phyloP scores from a whole-genome alignment of 1,140 invertebrate genomes.

The Neodiprion fabricii region DNA sequence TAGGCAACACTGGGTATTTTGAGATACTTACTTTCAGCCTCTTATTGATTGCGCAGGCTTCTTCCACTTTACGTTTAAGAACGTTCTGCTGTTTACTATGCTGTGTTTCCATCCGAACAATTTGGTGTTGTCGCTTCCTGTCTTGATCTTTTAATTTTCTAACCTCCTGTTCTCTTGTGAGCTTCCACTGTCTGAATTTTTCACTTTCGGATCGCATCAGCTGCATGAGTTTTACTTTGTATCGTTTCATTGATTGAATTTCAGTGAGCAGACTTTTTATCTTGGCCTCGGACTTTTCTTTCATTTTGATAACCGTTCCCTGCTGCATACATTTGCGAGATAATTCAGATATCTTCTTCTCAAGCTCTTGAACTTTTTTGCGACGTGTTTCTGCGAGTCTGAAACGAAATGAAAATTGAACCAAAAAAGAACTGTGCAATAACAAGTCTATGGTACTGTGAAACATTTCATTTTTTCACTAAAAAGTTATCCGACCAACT shows the following conservation, averaged over 20 bases:
- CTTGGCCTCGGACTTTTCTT: slow-evolving; percentile 82
- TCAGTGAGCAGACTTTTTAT: slow-evolving; percentile 77
- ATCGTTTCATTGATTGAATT: slow-evolving; percentile 80
- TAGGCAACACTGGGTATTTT: slow-evolving; percentile 1
- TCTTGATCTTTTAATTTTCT: slow-evolving; percentile 80
- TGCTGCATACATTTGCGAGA: slow-evolving; percentile 80
- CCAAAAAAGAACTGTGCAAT: neutral
- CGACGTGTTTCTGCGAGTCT: slow-evolving; percentile 75
- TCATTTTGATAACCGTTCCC: slow-evolving; percentile 77
- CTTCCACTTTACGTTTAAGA: slow-evolving; percentile 86
- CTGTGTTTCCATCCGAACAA: slow-evolving; percentile 77
- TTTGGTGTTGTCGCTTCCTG: slow-evolving; percentile 79
- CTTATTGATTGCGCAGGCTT: slow-evolving; percentile 82
- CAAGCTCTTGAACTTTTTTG: slow-evolving; percentile 79
- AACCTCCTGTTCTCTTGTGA: slow-evolving; percentile 80
- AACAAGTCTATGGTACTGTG: neutral
- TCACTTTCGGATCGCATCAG: slow-evolving; percentile 87
- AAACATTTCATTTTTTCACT: neutral
- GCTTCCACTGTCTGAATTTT: slow-evolving; percentile 81
- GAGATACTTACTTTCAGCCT: slow-evolving; percentile 67
- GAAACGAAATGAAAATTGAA: slow-evolving; percentile 42
- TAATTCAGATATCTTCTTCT: slow-evolving; percentile 75
- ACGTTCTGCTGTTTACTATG: slow-evolving; percentile 84
- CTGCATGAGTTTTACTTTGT: slow-evolving; percentile 81
- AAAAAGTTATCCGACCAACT: neutral